Evolutionary conservation across 2,888 invertebrate species (phyloP), one percentile per base, ranked within the genome.

Genomic region (Eudemis profundana): DNA sequence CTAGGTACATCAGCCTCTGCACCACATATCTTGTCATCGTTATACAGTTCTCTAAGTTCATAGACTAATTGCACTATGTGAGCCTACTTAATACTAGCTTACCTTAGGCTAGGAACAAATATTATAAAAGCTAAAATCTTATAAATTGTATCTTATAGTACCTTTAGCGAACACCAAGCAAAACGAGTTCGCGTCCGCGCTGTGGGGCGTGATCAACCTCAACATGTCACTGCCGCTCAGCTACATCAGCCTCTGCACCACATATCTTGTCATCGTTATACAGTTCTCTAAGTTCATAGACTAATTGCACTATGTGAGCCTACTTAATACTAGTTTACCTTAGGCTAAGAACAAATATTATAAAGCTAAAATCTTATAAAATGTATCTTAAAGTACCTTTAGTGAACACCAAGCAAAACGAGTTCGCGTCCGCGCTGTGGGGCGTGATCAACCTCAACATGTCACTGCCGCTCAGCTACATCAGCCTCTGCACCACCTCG

Each of bases 261-360:
- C 90, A 0, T 90, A 90, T 54, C 73, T 90, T 0, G 85, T 91
- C 36, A 90, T 91, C 49, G 79, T 87, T 17, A 83, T 90, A 72
- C 90, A 90, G 69, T 90, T 90, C 67, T 86, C 89, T 0, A 90
- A 90, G 70, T 86, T 89, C 70, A 79, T 90, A 29, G 89, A 89
- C 68, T 88, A 75, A 56, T 42, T 4, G 1, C 3, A n/a, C 5
- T n/a, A 15, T 27, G 15, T 29, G 33, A 1, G n/a, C n/a, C n/a
- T n/a, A n/a, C n/a, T n/a, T n/a, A n/a, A n/a, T n/a, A n/a, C n/a
- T n/a, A n/a, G n/a, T n/a, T n/a, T n/a, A n/a, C n/a, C n/a, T n/a
- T n/a, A n/a, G n/a, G n/a, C n/a, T n/a, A n/a, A n/a, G n/a, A n/a
- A n/a, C n/a, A n/a, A n/a, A n/a, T n/a, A n/a, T n/a, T n/a, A n/a